A percentile compares a stretch with the other conserved stretches of the same genome.
These are phyloP conservation scores for Aplocera efformata DNA, from an alignment of 2,888 invertebrate genomes.

Conservation along the genomic window DNA sequence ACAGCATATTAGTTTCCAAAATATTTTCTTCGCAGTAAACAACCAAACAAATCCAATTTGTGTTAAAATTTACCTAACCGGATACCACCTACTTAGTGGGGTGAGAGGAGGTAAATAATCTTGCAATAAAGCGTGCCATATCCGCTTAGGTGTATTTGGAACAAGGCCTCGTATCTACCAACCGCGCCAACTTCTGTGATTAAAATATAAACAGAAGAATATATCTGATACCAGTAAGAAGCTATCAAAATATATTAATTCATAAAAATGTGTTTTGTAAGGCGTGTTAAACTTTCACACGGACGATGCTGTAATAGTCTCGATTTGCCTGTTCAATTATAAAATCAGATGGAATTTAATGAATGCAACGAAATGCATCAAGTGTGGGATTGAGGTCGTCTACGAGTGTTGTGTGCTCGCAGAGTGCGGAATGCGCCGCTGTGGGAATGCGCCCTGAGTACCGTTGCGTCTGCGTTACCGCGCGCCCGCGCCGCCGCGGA, in stretches of 20 bases:
- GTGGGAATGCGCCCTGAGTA: conserved; percentile 76
- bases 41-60: background rate
- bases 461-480: conserved; percentile 62
- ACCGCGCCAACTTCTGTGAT: conserved; percentile 27
- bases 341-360: conserved; percentile 24
- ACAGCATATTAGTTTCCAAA: conserved; percentile 1
- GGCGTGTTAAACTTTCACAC: conserved; percentile 8
- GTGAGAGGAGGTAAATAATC: conserved; percentile 17
- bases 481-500: conserved; percentile 57
- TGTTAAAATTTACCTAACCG: conserved; percentile 3
- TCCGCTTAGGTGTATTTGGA: conserved; percentile 41
- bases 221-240: background rate
- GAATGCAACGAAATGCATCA: conserved; percentile 26
- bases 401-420: conserved; percentile 36
- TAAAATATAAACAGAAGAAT: conserved; percentile 4
- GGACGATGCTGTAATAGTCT: conserved; percentile 11
- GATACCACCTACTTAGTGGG: conserved; percentile 5
- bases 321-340: conserved; percentile 28
- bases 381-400: conserved; percentile 59
- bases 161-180: conserved; percentile 36
- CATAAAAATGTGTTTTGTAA: too few species aligned
- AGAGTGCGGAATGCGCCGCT: conserved; percentile 66
- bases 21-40: background rate
- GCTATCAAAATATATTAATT: too few species aligned
- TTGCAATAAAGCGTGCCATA: conserved; percentile 39